A percentile compares a stretch with the other conserved stretches of the same genome.
phyloP scores from a whole-genome alignment of 2,113 vertebrate genomes.

The Mirza zaza region DNA sequence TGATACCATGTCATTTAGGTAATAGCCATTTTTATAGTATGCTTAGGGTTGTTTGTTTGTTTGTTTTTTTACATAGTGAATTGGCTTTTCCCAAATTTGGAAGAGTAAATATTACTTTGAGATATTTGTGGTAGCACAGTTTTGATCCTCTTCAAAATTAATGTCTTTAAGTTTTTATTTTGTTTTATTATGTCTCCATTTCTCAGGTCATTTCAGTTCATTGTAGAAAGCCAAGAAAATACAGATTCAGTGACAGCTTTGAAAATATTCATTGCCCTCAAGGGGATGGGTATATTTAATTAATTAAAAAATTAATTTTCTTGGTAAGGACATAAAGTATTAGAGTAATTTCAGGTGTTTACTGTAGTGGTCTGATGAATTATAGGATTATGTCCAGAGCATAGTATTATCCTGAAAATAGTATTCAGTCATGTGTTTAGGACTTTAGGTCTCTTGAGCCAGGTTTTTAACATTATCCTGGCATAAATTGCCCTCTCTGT shows the following conservation, averaged over 20 bases:
- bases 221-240: constrained; percentile 27
- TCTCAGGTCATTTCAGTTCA: constrained; percentile 9
- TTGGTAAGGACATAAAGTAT: neutral
- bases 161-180: neutral
- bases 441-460: neutral
- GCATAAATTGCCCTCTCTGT: neutral
- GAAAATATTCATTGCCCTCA: neutral
- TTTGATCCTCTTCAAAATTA: neutral
- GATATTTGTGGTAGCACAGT: neutral
- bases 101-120: neutral
- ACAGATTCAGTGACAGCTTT: neutral
- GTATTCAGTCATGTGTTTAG: neutral
- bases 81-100: neutral
- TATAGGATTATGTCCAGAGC: neutral
- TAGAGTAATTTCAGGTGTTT: constrained; percentile 17
- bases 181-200: neutral
- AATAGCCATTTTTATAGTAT: neutral
- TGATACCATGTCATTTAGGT: neutral
- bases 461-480: neutral
- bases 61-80: neutral
- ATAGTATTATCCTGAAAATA: constrained; percentile 22
- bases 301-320: neutral
- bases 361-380: neutral
- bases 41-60: neutral
- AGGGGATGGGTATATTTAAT: neutral